phyloP scores from a whole-genome alignment of 2,797 vertebrate genomes.

The Atherinosoma microstoma region DNA sequence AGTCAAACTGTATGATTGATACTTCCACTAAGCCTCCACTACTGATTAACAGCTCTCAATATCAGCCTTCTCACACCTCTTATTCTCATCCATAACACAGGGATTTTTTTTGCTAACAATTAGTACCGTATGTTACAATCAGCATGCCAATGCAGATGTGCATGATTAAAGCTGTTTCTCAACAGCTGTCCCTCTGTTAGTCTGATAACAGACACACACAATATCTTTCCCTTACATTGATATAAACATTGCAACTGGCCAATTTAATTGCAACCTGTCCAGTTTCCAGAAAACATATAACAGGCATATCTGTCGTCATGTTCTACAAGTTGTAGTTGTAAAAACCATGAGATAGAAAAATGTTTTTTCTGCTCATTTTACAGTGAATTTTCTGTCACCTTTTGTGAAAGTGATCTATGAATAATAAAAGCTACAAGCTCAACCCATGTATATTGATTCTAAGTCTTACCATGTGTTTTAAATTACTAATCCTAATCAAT shows the following conservation, averaged over 20 bases:
- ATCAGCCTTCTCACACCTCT: neutral
- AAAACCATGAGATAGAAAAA: too few species aligned
- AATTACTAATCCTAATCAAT: neutral
- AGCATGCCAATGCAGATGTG: neutral
- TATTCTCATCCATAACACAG: neutral
- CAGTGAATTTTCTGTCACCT: too few species aligned
- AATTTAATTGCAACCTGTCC: too few species aligned
- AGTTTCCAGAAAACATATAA: neutral
- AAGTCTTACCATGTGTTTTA: too few species aligned
- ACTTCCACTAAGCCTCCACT: neutral
- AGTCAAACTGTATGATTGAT: constrained; percentile 4
- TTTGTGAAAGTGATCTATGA: too few species aligned
- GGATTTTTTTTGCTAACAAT: neutral
- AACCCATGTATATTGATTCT: too few species aligned
- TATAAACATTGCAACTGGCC: neutral
- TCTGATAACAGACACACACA: neutral
- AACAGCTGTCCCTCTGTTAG: too few species aligned
- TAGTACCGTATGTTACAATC: neutral
- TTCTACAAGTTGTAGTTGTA: too few species aligned
- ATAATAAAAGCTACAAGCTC: too few species aligned
- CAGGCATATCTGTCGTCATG: neutral
- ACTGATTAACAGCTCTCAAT: constrained; percentile 5
- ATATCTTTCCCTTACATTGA: neutral
- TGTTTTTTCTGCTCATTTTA: too few species aligned
- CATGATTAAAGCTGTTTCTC: neutral